Evolutionary conservation across 2,888 invertebrate species (phyloP).

Genomic region (Hesperia comma): DNA sequence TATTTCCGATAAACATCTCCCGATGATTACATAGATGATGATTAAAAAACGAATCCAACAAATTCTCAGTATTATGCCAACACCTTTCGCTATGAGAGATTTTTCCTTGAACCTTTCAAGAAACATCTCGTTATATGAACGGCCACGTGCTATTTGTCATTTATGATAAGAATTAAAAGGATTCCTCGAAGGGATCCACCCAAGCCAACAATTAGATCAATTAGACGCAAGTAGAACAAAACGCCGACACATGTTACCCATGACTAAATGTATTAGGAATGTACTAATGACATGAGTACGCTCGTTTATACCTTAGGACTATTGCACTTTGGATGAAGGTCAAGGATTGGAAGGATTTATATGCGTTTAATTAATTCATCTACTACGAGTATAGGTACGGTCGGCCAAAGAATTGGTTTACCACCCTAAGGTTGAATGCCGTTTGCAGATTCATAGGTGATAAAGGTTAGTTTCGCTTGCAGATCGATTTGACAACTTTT

Average conservation of each 20-base stretch:
- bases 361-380: too few relatives aligned
- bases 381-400: too few relatives aligned
- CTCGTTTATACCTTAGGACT: constrained; percentile 10
- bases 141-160: constrained; percentile 29
- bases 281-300: neutral
- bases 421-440: too few relatives aligned
- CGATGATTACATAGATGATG: too few relatives aligned
- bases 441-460: too few relatives aligned
- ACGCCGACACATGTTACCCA: constrained; percentile 40
- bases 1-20: too few relatives aligned
- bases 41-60: neutral
- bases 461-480: too few relatives aligned
- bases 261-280: constrained; percentile 34
- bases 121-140: constrained; percentile 26
- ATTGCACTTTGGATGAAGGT: constrained; percentile 17
- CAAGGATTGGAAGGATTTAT: neutral
- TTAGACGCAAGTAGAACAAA: constrained; percentile 53
- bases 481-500: too few relatives aligned
- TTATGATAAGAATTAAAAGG: constrained; percentile 40
- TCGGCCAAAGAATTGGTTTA: too few relatives aligned
- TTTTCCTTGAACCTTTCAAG: constrained; percentile 41
- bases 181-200: constrained; percentile 67
- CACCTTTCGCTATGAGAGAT: constrained; percentile 23
- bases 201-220: constrained; percentile 71
- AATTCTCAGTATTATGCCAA: constrained; percentile 22